These are phyloP conservation scores for Drosophila parthenogenetica DNA, from an alignment of 2,888 invertebrate species.

Conservation along the genomic window DNA sequence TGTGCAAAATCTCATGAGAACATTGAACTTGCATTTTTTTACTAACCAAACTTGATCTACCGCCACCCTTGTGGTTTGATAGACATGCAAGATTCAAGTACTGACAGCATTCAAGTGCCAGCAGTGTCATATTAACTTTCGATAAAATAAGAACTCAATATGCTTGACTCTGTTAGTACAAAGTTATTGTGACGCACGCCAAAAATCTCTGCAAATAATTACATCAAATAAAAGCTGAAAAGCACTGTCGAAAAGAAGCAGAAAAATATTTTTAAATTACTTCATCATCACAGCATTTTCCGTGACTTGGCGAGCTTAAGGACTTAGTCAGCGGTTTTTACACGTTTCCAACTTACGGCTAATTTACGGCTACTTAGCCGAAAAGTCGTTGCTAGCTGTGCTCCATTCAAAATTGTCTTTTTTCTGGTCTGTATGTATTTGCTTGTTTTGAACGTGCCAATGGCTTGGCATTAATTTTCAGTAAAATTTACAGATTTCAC, in stretches of 20 bases:
- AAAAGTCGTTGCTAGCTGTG: constrained; percentile 5
- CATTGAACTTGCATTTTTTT: constrained; percentile 39
- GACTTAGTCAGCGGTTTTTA: constrained; percentile 32
- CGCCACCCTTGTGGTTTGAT: constrained; percentile 14
- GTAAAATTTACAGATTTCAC: constrained; percentile 34
- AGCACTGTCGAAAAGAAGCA: neutral
- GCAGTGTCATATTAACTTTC: constrained; percentile 30
- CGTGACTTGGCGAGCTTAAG: constrained; percentile 10
- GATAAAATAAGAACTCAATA: constrained; percentile 17
- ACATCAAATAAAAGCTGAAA: constrained; percentile 7
- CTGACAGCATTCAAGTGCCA: constrained; percentile 44
- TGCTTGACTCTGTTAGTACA: neutral
- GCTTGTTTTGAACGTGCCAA: constrained; percentile 32
- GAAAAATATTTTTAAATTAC: constrained; percentile 2
- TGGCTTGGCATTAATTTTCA: constrained; percentile 35
- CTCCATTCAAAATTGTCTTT: constrained; percentile 22
- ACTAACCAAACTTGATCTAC: constrained; percentile 26
- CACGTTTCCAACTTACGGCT: constrained; percentile 34
- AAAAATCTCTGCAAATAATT: constrained; percentile 18
- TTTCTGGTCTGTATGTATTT: neutral
- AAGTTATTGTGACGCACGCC: constrained; percentile 8
- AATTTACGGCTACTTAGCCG: constrained; percentile 54
- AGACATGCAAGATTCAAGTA: constrained; percentile 36
- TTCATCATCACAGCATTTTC: constrained; percentile 18
- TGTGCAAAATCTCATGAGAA: constrained; percentile 21